Evolutionary conservation across 2,797 vertebrate genomes (phyloP).

Genomic region (Takifugu ocellatus): DNA sequence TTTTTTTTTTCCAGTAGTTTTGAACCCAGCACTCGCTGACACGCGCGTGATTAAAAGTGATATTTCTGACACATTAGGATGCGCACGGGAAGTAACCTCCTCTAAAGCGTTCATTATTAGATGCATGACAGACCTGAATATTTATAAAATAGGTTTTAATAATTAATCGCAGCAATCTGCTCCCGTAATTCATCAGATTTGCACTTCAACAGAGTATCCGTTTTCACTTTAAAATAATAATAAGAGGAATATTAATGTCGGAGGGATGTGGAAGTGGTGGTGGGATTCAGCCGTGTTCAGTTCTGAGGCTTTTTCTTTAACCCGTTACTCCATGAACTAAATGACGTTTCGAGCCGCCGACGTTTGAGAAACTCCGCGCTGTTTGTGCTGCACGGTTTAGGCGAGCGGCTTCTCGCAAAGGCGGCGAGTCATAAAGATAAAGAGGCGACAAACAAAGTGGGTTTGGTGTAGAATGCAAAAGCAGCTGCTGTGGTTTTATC

Average conservation of each 20-base stretch:
- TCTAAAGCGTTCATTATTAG: slow-evolving; percentile 86
- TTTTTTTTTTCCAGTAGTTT: slow-evolving; percentile 51
- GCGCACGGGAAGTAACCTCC: slow-evolving; percentile 84
- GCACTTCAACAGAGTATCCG: slow-evolving; percentile 85
- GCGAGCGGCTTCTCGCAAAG: slow-evolving; percentile 66
- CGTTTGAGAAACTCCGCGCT: slow-evolving; percentile 41
- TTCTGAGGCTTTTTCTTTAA: slow-evolving; percentile 53
- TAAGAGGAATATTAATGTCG: slow-evolving; percentile 82
- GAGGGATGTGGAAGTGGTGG: slow-evolving; percentile 78
- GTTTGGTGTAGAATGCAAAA: slow-evolving; percentile 82
- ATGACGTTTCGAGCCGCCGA: slow-evolving; percentile 53
- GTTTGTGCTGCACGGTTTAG: slow-evolving; percentile 61
- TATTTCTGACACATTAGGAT: slow-evolving; percentile 86
- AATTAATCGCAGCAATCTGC: slow-evolving; percentile 99
- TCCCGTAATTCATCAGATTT: slow-evolving; percentile 89
- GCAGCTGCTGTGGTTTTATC: slow-evolving; percentile 81
- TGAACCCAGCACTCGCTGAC: slow-evolving; percentile 68
- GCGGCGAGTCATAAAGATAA: slow-evolving; percentile 70
- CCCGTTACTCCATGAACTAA: slow-evolving; percentile 56
- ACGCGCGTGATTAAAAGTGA: slow-evolving; percentile 82
- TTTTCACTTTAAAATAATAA: slow-evolving; percentile 89
- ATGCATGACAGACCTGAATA: slow-evolving; percentile 98
- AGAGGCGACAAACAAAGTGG: slow-evolving; percentile 76
- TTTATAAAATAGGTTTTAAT: slow-evolving; percentile 99
- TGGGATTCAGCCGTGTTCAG: slow-evolving; percentile 58